Evolutionary conservation across 2,113 vertebrate genomes (phyloP), one percentile per base, ranked within the genome.

Genomic region (Saguinus imperator): DNA sequence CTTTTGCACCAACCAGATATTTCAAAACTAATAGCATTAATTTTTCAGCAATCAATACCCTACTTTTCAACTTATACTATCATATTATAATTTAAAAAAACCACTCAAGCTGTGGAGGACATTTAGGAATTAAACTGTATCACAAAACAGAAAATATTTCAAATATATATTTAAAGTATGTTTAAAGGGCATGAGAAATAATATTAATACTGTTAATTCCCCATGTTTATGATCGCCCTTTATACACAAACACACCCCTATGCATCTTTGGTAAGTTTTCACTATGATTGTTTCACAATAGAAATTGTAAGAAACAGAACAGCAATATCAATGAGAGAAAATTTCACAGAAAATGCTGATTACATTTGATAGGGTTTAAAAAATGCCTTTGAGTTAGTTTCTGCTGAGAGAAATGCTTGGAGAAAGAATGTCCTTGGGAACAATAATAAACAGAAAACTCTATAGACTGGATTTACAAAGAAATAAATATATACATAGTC

Each of bases 381-480:
- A 97, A 90, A 58, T 87, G 94, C 86, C 86, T 96, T 95, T 96
- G 96, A 97, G 89, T 98, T 89, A 96, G 61, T 76, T 91, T 96
- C 86, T 96, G 75, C 93, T 93, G 94, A 96, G 82, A 97, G 86
- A 94, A 95, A 96, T 96, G 75, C 91, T 96, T 87, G 96, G 89
- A 95, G 87, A 90, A 96, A 97, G 93, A 97, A 98, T 92, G 92
- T 98, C 96, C 97, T 98, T 98, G 97, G 96, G 98, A 98, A 88
- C 93, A 97, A 93, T 96, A 94, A 95, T 89, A 96, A 96, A 91
- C 87, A 97, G 87, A 98, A 97, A 98, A 96, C 91, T 97, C 94
- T 97, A 87, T 89, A 97, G 96, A 88, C 72, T 92, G 73, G 70
- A 92, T 95, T 95, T 97, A 97, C 94, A 97, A 97, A 96, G 94